phyloP scores from a whole-genome alignment of 2,797 vertebrate species.

The Pelodytes ibericus region DNA sequence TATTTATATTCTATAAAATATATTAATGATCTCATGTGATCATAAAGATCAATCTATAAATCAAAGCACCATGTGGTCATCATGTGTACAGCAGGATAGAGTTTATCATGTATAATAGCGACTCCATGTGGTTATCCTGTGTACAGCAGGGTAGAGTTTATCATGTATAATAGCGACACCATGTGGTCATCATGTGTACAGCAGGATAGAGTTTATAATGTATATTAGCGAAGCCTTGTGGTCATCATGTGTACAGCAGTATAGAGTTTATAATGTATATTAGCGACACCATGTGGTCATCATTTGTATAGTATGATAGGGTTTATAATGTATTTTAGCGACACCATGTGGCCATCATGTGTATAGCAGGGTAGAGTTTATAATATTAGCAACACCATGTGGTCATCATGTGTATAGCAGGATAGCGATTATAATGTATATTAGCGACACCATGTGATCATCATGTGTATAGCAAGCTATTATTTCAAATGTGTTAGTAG shows the following conservation, averaged over 20 bases:
- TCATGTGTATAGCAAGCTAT: background rate
- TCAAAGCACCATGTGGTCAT: no score
- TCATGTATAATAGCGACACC: conserved; percentile 67
- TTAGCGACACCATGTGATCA: background rate
- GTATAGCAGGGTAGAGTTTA: background rate
- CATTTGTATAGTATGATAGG: background rate
- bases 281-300: background rate
- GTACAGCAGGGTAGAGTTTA: background rate
- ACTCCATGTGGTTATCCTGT: background rate
- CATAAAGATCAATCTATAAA: no score
- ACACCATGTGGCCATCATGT: conserved; percentile 57
- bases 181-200: background rate
- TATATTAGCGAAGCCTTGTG: no score
- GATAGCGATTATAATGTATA: background rate
- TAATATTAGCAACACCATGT: background rate
- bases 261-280: no score
- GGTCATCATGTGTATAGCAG: background rate
- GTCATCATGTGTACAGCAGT: no score
- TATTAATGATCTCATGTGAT: no score
- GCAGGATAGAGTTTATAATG: no score
- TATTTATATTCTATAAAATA: no score
- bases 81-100: no score
- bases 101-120: background rate
- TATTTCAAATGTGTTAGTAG: background rate
- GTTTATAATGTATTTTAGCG: conserved; percentile 62